Evolutionary conservation across 1,140 invertebrate species (phyloP), one percentile per base, ranked within the genome.

Genomic region (Cherax quadricarinatus): DNA sequence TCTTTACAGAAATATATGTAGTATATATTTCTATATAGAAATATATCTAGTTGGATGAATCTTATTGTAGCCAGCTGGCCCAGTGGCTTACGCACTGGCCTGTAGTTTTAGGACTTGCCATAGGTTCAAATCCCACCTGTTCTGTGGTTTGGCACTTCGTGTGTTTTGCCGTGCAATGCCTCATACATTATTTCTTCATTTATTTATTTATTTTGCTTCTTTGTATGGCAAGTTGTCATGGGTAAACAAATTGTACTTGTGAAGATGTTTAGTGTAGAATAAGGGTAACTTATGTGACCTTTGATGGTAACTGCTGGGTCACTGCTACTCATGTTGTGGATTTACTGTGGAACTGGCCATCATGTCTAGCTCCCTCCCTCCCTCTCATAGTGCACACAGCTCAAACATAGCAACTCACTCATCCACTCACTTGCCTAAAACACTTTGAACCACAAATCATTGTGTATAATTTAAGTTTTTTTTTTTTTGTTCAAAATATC

Each of bases 301-400:
- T 70, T 70, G 14, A 6, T 48, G 30, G 12, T 48, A 80, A 78
- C 86, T 80, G 78, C 75, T 88, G 75, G 75, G 70, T 60, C 86
- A 60, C 51, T 79, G 57, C 41, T 80, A 80, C 51, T 57, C 81
- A 83, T 83, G 81, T 83, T 88, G 75, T 88, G 51, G 51, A 66
- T 88, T 88, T 53, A 88, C 75, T 88, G 75, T 88, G 86, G 30
- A 88, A 88, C 75, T 88, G 57, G 86, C 24, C 86, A 78, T 88
- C 57, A 24, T 49, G 83, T 85, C 53, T 53, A 30, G n/a, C 78
- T 80, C 57, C 57, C 30, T 41, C 30, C 30, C 30, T 87, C 49
- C 49, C 48, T 57, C 14, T 2, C 86, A 60, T 18, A 12, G 57
- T 88, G 75, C 86, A 80, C 75, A 88, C 53, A 88, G 53, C 86